Evolutionary conservation across 2,113 vertebrate species (phyloP).

Genomic region (Crypturellus undulatus): DNA sequence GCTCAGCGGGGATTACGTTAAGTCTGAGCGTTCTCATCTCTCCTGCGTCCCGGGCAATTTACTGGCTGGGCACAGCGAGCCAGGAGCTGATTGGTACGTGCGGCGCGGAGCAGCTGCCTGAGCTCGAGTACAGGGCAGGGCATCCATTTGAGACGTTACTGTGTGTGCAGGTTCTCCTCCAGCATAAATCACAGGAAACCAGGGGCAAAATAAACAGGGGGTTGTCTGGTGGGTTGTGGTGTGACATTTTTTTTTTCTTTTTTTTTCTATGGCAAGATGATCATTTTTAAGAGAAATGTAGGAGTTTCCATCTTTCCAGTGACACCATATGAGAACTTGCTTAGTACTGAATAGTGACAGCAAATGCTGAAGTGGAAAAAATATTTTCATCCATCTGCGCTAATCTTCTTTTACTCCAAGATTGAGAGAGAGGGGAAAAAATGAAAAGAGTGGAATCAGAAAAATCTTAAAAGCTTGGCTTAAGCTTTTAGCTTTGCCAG

Average conservation of each 20-base stretch:
- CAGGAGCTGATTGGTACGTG: background rate
- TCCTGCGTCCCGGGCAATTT: slow-evolving; percentile 13
- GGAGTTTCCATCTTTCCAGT: slow-evolving; percentile 62
- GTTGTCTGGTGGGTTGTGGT: background rate
- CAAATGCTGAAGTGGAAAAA: slow-evolving; percentile 72
- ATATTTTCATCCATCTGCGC: slow-evolving; percentile 66
- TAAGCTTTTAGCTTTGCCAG: slow-evolving; percentile 57
- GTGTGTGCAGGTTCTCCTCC: slow-evolving; percentile 2
- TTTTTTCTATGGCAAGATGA: slow-evolving; percentile 36
- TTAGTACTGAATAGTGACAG: slow-evolving; percentile 61
- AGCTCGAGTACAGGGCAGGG: background rate
- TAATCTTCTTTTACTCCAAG: slow-evolving; percentile 72
- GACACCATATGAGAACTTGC: slow-evolving; percentile 53
- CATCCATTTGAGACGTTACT: background rate
- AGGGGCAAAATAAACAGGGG: slow-evolving; percentile 32
- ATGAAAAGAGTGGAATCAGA: slow-evolving; percentile 38
- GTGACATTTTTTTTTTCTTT: background rate
- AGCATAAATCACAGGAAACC: background rate
- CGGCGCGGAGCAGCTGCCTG: background rate
- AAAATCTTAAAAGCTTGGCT: slow-evolving; percentile 59
- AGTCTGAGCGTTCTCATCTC: slow-evolving; percentile 64
- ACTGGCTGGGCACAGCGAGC: background rate
- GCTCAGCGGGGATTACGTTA: slow-evolving; percentile 68
- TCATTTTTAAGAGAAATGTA: slow-evolving; percentile 45
- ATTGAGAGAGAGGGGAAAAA: background rate